These are phyloP conservation scores for Pararge aegeria DNA, from an alignment of 1,140 invertebrate genomes.

Conservation along the genomic window DNA sequence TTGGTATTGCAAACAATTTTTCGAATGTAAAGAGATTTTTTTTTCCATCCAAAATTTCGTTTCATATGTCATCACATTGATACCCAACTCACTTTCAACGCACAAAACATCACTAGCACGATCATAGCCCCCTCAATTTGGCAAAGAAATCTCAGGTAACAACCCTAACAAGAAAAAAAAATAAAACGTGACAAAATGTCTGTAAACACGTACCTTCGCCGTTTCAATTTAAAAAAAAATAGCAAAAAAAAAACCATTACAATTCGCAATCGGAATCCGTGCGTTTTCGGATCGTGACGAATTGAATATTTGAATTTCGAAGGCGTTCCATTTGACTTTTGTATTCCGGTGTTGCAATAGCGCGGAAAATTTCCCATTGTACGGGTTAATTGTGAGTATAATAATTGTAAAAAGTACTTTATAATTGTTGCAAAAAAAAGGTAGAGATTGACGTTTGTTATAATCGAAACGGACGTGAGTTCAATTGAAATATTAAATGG, in stretches of 20 bases:
- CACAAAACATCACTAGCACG: conserved; percentile 45
- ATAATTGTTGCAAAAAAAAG: conserved; percentile 58
- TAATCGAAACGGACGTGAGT: conserved; percentile 47
- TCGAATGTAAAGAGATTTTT: not conserved
- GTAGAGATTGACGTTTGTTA: conserved; percentile 38
- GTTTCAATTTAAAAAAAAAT: conserved; percentile 6
- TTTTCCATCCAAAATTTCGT: conserved; percentile 24
- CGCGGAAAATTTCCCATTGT: conserved; percentile 56
- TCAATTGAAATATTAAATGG: conserved; percentile 43
- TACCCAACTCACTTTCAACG: conserved; percentile 50
- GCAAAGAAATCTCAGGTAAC: conserved; percentile 64
- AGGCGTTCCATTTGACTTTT: conserved; percentile 67
- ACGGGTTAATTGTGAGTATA: conserved; percentile 40
- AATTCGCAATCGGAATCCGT: conserved; percentile 48
- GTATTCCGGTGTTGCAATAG: conserved; percentile 52
- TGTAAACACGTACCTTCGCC: conserved; percentile 72
- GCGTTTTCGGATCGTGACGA: conserved; percentile 48
- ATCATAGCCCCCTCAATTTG: conserved; percentile 61
- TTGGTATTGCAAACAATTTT: not conserved
- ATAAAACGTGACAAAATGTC: conserved; percentile 76
- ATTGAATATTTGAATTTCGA: conserved; percentile 55
- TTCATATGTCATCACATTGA: conserved; percentile 59
- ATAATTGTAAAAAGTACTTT: conserved; percentile 44
- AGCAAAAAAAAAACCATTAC: conserved; percentile 45
- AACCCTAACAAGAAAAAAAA: conserved; percentile 64